Percentiles rank a stretch among this genome's conserved stretches.
Evolutionary conservation across 2,888 invertebrate species (phyloP).

Genomic region (Stegana nigrithorax): DNA sequence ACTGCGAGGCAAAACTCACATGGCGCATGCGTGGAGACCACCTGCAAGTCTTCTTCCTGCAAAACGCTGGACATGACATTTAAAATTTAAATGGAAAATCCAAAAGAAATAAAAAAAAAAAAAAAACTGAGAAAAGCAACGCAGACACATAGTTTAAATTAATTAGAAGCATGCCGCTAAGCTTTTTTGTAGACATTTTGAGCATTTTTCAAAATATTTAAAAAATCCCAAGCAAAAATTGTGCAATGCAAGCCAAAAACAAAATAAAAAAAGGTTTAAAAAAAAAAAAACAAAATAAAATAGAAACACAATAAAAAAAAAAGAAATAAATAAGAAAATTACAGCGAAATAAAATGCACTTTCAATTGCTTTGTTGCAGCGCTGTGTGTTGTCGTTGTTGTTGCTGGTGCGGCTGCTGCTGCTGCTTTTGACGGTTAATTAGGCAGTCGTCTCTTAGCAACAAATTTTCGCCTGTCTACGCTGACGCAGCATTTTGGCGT

Average conservation of each 20-base stretch:
- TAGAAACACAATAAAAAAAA: too few relatives aligned
- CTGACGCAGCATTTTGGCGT: background rate
- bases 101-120: too few relatives aligned
- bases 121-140: background rate
- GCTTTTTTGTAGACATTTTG: constrained; percentile 8
- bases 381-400: too few relatives aligned
- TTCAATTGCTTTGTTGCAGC: constrained; percentile 7
- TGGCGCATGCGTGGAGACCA: background rate
- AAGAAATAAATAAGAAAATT: too few relatives aligned
- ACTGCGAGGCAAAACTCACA: background rate
- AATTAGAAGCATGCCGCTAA: background rate
- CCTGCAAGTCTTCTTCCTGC: background rate
- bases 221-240: background rate
- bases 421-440: constrained; percentile 9
- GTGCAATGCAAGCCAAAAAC: background rate
- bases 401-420: background rate
- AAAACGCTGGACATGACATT: background rate
- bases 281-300: too few relatives aligned
- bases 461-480: background rate
- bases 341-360: too few relatives aligned
- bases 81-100: background rate
- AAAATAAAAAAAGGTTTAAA: background rate
- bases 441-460: constrained; percentile 4
- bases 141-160: background rate
- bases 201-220: background rate